Evolutionary conservation across 2,797 vertebrate species (phyloP), one percentile per base, ranked within the genome.

Genomic region (Calcarius lapponicus): DNA sequence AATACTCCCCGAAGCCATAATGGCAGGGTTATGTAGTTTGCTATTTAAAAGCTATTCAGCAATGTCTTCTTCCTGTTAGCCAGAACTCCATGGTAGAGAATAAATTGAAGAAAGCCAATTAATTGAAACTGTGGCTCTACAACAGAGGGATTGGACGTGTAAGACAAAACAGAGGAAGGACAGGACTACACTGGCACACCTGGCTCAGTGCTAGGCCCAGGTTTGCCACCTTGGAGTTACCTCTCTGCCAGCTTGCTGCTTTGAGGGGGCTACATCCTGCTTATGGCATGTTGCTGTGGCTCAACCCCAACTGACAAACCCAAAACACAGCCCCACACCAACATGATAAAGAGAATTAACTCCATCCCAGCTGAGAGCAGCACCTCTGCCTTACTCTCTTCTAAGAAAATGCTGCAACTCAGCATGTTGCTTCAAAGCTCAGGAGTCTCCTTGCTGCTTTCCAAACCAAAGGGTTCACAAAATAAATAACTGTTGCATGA

Each of bases 1-100:
- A 96, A 95, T 71, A 95, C 81, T 93, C 88, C 96, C 96, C n/a
- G 5, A 93, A 96, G 92, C 94, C 84, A 93, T 92, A 95, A 94
- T 86, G 67, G 88, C 81, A 90, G 80, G 62, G 86, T 91, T 96
- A 92, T 71, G 58, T 53, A 83, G 90, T 47, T 42, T 71, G 91
- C 79, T 90, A 61, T 92, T 96, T 95, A 95, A 95, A 95, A 94
- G 84, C 91, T 85, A 69, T 91, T 94, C 91, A 81, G 91, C 89
- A 91, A 64, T 9, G 62, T 73, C 91, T 75, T 92, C 42, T 62
- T 76, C 74, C 86, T 88, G 90, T 92, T 86, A 91, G 86, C 61
- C 61, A 81, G 88, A 91, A 87, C 62, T 38, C 86, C 83, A 79
- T 18, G 34, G 88, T 69, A 93, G 79, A 94, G 84, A 91, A 78